A percentile compares a stretch with the other conserved stretches of the same genome.
These are phyloP conservation scores for Holcopasites calliopsidis DNA, from an alignment of 1,140 invertebrate species.

Conservation along the genomic window DNA sequence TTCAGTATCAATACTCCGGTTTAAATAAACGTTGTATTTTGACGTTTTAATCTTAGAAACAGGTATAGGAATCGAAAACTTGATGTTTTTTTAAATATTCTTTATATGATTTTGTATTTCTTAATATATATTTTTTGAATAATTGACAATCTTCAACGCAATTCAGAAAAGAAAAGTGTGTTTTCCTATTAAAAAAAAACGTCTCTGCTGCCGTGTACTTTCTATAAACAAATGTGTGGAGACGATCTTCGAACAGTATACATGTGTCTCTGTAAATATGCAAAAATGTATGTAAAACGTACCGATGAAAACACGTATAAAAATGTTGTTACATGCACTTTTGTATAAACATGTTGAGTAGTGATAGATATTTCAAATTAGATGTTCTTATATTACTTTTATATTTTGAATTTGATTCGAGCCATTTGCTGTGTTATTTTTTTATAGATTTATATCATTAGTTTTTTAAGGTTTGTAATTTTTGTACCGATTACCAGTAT, in stretches of 20 bases:
- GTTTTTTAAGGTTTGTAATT: slow-evolving; percentile 28
- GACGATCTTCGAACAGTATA: background rate
- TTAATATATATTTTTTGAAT: background rate
- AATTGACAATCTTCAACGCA: background rate
- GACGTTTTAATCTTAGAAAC: background rate
- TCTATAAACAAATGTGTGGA: background rate
- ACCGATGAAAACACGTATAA: background rate
- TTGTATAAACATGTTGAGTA: background rate
- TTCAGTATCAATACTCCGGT: too few species aligned
- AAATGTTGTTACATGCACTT: slow-evolving; percentile 17
- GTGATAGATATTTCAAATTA: slow-evolving; percentile 11
- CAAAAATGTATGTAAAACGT: slow-evolving; percentile 14
- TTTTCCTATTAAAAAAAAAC: background rate
- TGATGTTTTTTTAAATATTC: background rate
- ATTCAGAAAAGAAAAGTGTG: background rate
- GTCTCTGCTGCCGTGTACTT: background rate
- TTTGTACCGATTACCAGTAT: slow-evolving; percentile 34
- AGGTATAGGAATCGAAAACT: background rate
- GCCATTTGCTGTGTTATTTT: slow-evolving; percentile 32
- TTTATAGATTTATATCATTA: slow-evolving; percentile 38
- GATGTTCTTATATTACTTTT: slow-evolving; percentile 36
- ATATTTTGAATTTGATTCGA: slow-evolving; percentile 29
- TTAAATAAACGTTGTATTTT: too few species aligned
- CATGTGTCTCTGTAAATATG: slow-evolving; percentile 1
- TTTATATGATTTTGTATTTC: background rate